phyloP scores from a whole-genome alignment of 2,113 vertebrate genomes.

The Psophia crepitans region DNA sequence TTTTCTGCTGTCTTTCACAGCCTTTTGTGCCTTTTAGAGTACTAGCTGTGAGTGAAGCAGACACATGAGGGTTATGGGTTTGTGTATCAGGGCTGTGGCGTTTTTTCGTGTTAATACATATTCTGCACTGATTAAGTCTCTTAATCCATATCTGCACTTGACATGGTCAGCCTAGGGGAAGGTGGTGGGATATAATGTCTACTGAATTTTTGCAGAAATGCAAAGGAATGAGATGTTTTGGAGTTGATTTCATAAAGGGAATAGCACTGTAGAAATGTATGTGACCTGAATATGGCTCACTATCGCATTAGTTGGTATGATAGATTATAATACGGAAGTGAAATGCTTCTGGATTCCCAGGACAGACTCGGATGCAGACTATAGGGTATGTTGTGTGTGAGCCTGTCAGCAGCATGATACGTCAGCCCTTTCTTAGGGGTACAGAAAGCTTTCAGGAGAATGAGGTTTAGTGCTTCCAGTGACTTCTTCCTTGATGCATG shows the following conservation, averaged over 20 bases:
- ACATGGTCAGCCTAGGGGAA: background rate
- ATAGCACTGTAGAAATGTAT: background rate
- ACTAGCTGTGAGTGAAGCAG: background rate
- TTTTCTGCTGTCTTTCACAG: background rate
- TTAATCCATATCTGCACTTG: background rate
- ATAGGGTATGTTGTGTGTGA: background rate
- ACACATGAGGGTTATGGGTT: background rate
- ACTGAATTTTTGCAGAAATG: background rate
- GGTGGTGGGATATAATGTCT: background rate
- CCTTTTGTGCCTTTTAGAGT: slow-evolving; percentile 6
- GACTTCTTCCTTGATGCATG: slow-evolving; percentile 5
- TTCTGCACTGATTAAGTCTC: background rate
- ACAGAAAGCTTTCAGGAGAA: background rate
- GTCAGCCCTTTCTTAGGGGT: background rate
- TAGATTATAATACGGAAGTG: background rate
- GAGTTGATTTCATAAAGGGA: background rate
- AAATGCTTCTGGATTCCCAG: background rate
- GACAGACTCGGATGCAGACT: background rate
- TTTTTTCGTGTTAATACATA: background rate
- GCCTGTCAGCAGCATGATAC: background rate
- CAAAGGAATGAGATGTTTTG: background rate
- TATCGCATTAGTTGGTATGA: background rate
- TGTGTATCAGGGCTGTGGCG: background rate
- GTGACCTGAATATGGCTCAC: background rate
- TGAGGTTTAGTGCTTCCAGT: slow-evolving; percentile 25